Evolutionary conservation across 2,888 invertebrate species (phyloP).

Genomic region (Toxonevra muliebris): DNA sequence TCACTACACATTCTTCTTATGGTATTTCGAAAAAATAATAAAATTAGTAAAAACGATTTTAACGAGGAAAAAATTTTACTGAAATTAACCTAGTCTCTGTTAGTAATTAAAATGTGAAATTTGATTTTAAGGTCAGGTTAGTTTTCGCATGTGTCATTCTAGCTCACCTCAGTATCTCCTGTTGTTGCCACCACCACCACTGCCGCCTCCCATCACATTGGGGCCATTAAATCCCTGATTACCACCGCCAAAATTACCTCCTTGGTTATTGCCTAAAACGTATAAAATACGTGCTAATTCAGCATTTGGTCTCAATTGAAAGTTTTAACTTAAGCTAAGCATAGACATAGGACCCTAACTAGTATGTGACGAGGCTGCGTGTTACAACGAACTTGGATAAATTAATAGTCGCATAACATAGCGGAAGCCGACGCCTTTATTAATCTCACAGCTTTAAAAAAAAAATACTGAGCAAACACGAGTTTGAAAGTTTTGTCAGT

Average conservation of each 20-base stretch:
- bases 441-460: conserved; percentile 49
- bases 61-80: neutral
- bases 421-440: conserved; percentile 48
- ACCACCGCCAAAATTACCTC: conserved; percentile 68
- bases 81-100: conserved; percentile 13
- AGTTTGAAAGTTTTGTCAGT: conserved; percentile 40
- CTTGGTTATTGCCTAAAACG: conserved; percentile 64
- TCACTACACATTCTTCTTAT: too few relatives aligned
- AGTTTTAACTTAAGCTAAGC: neutral
- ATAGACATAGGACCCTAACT: conserved; percentile 22
- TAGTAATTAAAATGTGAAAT: conserved; percentile 11
- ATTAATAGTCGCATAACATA: conserved; percentile 51
- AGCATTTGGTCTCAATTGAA: neutral
- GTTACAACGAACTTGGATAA: conserved; percentile 52
- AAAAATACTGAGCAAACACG: conserved; percentile 45
- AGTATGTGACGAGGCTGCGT: conserved; percentile 63
- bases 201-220: conserved; percentile 54
- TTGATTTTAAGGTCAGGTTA: neutral
- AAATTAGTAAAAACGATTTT: conserved; percentile 3
- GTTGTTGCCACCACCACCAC: conserved; percentile 55
- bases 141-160: conserved; percentile 11
- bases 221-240: conserved; percentile 65
- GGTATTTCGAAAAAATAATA: neutral
- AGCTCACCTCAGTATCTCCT: conserved; percentile 65
- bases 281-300: conserved; percentile 16